These are phyloP conservation scores for Sebastes cheni DNA, from an alignment of 2,797 vertebrate species.

Conservation along the genomic window DNA sequence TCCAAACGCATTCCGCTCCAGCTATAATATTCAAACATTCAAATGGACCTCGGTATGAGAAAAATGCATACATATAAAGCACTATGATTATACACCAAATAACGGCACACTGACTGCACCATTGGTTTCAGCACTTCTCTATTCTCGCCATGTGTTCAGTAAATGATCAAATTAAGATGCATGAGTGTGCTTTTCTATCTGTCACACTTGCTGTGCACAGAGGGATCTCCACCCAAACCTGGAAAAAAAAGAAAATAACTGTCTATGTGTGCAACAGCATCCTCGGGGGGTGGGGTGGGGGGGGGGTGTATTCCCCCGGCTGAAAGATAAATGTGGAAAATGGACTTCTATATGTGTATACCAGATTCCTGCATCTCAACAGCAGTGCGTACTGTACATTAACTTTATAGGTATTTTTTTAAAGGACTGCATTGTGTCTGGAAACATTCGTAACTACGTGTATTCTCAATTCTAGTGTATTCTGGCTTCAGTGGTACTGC, in stretches of 20 bases:
- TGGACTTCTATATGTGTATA: neutral
- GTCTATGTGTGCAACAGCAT: neutral
- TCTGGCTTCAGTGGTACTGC: neutral
- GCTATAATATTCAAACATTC: neutral
- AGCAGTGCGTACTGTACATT: neutral
- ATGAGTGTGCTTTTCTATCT: slow-evolving; percentile 66
- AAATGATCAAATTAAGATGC: slow-evolving; percentile 73
- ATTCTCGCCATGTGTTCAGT: slow-evolving; percentile 57
- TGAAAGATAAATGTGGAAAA: slow-evolving; percentile 15
- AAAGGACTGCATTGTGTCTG: neutral
- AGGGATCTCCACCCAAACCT: slow-evolving; percentile 45
- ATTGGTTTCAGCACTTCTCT: slow-evolving; percentile 44
- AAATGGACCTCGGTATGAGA: slow-evolving; percentile 8
- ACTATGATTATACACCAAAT: slow-evolving; percentile 34
- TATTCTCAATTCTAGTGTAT: neutral
- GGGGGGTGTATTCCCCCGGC: neutral
- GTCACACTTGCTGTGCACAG: slow-evolving; percentile 63
- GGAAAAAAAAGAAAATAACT: neutral
- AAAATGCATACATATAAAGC: slow-evolving; percentile 4
- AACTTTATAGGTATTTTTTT: neutral
- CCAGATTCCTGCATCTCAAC: neutral
- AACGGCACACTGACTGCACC: slow-evolving; percentile 41
- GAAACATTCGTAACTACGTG: neutral
- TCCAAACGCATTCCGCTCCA: neutral
- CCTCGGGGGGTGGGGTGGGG: neutral